Evolutionary conservation across 2,113 vertebrate genomes (phyloP).

Genomic region (Passer montanus): DNA sequence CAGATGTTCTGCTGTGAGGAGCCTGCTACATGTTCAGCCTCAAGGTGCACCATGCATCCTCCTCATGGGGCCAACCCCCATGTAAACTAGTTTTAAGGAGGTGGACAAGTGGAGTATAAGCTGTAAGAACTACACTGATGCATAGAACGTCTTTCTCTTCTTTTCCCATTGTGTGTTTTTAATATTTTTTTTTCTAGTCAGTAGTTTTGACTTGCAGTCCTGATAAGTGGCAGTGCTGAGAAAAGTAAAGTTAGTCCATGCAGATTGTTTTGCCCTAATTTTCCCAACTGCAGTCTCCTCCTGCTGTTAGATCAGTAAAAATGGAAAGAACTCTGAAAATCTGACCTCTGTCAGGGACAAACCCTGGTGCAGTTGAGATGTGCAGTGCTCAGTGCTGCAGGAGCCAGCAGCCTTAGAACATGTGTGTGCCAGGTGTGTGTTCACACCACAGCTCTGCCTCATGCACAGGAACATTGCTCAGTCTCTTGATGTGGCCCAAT

Average conservation of each 20-base stretch:
- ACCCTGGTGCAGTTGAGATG: background rate
- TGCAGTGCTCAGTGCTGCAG: background rate
- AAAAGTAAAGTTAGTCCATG: background rate
- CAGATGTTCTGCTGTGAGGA: background rate
- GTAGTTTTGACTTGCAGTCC: background rate
- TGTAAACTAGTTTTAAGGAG: background rate
- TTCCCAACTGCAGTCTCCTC: background rate
- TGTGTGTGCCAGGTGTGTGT: background rate
- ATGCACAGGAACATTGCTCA: background rate
- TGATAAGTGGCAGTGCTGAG: background rate
- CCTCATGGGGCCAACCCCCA: background rate
- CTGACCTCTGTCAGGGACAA: background rate
- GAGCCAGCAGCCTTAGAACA: background rate
- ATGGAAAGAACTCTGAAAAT: background rate
- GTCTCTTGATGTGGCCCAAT: background rate
- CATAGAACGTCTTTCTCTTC: rapidly evolving
- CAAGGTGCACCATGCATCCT: background rate
- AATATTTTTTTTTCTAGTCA: background rate
- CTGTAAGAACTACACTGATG: background rate
- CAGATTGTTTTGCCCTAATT: rapidly evolving
- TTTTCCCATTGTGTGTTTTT: background rate
- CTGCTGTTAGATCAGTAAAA: background rate
- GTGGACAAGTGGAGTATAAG: background rate
- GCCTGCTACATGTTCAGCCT: background rate
- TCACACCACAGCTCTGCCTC: background rate